phyloP scores from a whole-genome alignment of 2,888 invertebrate species.

The Cataglyphis albicans region DNA sequence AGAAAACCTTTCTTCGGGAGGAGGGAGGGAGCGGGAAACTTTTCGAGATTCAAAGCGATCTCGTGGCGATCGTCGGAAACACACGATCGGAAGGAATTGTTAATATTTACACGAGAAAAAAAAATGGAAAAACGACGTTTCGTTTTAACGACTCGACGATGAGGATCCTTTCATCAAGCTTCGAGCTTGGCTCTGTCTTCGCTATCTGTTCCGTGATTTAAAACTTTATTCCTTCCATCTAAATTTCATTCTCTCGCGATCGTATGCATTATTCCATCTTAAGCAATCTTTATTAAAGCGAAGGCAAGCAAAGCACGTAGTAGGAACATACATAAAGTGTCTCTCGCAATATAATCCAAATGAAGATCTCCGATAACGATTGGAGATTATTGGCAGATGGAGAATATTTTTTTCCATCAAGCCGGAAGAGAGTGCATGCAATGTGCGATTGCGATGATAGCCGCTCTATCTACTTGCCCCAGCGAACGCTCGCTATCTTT shows the following conservation, averaged over 20 bases:
- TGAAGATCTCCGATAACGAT: background rate
- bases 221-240: constrained; percentile 33
- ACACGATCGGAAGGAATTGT: constrained; percentile 51
- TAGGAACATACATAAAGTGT: constrained; percentile 72
- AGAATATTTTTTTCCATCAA: constrained; percentile 27
- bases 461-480: background rate
- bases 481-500: constrained; percentile 6
- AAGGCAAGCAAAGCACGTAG: constrained; percentile 67
- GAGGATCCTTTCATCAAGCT: constrained; percentile 71
- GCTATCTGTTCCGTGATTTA: constrained; percentile 15
- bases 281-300: constrained; percentile 51
- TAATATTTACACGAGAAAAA: constrained; percentile 70
- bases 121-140: constrained; percentile 57
- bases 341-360: constrained; percentile 6
- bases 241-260: constrained; percentile 14
- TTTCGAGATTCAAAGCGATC: constrained; percentile 64
- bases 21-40: constrained; percentile 37
- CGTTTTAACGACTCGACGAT: constrained; percentile 68
- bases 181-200: constrained; percentile 64
- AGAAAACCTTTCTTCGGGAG: constrained; percentile 2
- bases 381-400: background rate
- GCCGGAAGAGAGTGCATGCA: background rate
- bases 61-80: constrained; percentile 53
- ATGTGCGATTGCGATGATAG: constrained; percentile 16
- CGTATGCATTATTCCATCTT: constrained; percentile 17